These are phyloP conservation scores for Carlito syrichta DNA, from an alignment of 2,113 vertebrate species.

Conservation along the genomic window DNA sequence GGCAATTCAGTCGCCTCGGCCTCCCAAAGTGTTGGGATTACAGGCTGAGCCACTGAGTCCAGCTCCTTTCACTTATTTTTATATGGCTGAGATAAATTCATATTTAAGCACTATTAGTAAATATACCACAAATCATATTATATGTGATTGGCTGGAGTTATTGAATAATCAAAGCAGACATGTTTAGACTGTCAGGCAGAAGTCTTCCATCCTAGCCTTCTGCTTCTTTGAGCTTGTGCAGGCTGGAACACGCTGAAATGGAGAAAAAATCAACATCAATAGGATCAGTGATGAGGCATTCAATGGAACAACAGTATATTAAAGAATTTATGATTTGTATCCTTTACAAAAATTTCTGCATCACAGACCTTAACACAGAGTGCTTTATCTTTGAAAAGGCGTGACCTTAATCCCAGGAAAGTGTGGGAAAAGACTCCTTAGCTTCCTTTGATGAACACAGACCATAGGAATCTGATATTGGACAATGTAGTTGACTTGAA, in stretches of 20 bases:
- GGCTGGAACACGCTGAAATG: neutral
- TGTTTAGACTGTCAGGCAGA: neutral
- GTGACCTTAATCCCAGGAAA: neutral
- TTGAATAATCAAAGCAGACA: neutral
- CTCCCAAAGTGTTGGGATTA: no score
- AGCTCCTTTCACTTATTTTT: constrained; percentile 21
- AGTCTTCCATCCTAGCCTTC: neutral
- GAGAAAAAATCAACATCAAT: neutral
- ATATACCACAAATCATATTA: neutral
- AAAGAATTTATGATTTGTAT: neutral
- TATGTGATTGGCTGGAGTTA: neutral
- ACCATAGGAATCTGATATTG: neutral
- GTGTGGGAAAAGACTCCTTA: neutral
- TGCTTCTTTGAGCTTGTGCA: neutral
- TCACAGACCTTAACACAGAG: neutral
- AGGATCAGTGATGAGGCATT: neutral
- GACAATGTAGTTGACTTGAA: neutral
- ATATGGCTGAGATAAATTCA: neutral
- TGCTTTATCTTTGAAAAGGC: neutral
- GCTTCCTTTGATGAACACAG: neutral
- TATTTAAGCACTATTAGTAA: neutral
- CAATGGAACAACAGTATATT: neutral
- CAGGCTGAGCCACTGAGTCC: no score
- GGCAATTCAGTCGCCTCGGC: no score
- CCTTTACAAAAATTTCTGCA: neutral